Base-by-base conservation (phyloP, 2,888 invertebrate species). In the Papilio elwesi region DNA sequence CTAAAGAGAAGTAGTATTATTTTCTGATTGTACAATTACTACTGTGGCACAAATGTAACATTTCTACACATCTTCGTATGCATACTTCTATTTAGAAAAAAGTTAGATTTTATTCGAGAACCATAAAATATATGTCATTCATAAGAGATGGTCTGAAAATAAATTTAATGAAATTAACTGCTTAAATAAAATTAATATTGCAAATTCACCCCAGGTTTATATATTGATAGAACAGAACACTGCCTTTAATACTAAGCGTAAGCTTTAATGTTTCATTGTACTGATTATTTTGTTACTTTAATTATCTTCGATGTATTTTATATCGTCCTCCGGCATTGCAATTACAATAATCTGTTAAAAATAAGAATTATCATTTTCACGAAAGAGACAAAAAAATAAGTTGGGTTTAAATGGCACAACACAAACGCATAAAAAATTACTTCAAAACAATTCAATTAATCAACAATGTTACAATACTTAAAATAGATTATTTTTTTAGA, bases 141-240 rank as follows among this genome's bases (percentile, higher is more conserved):
- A 62, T 62, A 43, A 62, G 59, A 62, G 15, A 62, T 62, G 43
- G 59, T 62, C 59, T 62, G 43, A 62, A 62, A 43, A 62, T 62
- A 43, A 51, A 11, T 1, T n/a, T 9, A 62, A 43, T 15, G 15
- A 62, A 62, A 62, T 15, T 62, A 62, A 62, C 15, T 62, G 59
- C 59, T 62, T 62, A 10, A n/a, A 15, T 43, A 15, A 62, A 43
- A 62, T 43, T 43, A 62, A 62, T 62, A 43, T 43, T 43, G 59
- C 59, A 43, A 62, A 62, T 62, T 62, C 43, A 62, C n/a, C 15
- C 59, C 43, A 10, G 43, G 6, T 43, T 43, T 43, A 62, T 38
- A 9, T 59, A 59, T 59, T 59, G 38, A 43, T 15, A 62, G 5
- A 62, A 62, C 59, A 15, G 43, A 43, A 62, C 59, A 62, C 59